Percentiles rank a stretch among this genome's conserved stretches.
Evolutionary conservation across 2,888 invertebrate species (phyloP).

Genomic region (Sialis fuliginosa): DNA sequence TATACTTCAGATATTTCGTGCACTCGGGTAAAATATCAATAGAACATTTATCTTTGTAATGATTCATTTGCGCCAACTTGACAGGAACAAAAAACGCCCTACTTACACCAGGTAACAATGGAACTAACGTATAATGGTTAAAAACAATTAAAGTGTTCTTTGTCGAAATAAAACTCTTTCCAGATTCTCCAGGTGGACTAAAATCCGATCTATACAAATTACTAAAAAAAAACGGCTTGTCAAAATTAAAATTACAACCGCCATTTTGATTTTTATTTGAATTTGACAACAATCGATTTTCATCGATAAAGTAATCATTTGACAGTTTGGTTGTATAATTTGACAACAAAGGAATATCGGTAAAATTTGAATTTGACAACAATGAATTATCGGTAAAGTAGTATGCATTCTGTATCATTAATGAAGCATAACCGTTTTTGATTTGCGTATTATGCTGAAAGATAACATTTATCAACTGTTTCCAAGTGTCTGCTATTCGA

Average conservation of each 20-base stretch:
- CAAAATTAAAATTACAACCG: background rate
- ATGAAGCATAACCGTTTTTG: conserved; percentile 29
- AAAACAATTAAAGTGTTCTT: conserved; percentile 48
- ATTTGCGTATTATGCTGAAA: conserved; percentile 11
- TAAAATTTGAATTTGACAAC: no score
- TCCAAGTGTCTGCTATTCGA: conserved; percentile 36
- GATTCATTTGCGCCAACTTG: conserved; percentile 43
- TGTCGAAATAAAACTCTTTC: conserved; percentile 53
- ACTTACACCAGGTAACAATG: conserved; percentile 32
- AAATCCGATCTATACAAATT: conserved; percentile 17
- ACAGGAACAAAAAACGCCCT: conserved; percentile 38
- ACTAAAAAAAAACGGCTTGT: conserved; percentile 13
- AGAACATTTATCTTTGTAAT: conserved; percentile 35
- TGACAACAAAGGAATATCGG: no score
- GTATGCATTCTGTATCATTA: conserved; percentile 48
- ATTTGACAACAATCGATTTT: background rate
- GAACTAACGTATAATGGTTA: conserved; percentile 54
- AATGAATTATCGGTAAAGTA: conserved; percentile 30
- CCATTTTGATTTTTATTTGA: background rate
- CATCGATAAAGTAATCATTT: background rate
- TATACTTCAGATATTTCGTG: background rate
- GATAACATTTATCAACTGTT: conserved; percentile 32
- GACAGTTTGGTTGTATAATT: no score
- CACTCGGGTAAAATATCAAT: conserved; percentile 20
- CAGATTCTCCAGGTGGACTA: conserved; percentile 44